Conservation (phyloP, 2,888 invertebrate genomes). For the Scelioninae gen. 1 region DNA sequence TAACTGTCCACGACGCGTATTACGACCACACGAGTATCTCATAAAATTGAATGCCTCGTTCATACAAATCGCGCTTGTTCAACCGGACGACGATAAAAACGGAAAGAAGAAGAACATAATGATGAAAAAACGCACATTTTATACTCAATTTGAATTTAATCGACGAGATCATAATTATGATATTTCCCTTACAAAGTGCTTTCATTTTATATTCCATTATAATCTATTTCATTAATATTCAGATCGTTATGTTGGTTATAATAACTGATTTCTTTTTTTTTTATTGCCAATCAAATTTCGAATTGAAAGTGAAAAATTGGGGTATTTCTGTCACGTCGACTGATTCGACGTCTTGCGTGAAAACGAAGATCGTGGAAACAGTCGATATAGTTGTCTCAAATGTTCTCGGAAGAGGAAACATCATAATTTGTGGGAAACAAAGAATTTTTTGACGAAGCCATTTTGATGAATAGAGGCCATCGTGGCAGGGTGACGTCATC, state of each 20-base stretch:
- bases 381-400: background rate
- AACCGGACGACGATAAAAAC: constrained; percentile 58
- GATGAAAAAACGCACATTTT: constrained; percentile 53
- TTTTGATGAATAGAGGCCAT: constrained; percentile 87
- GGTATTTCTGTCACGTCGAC: background rate
- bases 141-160: constrained; percentile 55
- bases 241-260: no score
- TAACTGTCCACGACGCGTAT: constrained; percentile 73
- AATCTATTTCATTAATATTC: background rate
- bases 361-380: background rate
- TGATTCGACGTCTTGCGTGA: background rate
- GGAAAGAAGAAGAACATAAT: constrained; percentile 27
- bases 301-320: no score
- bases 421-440: constrained; percentile 74
- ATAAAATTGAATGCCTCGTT: constrained; percentile 63
- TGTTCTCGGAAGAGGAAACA: constrained; percentile 4
- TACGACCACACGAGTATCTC: constrained; percentile 63
- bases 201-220: constrained; percentile 4
- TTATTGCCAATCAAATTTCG: no score
- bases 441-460: constrained; percentile 84
- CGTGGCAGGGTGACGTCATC: constrained; percentile 85
- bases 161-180: constrained; percentile 33
- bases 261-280: no score
- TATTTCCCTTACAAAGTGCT: constrained; percentile 9
- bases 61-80: constrained; percentile 60